These are phyloP conservation scores for Cotesia vestalis DNA, from an alignment of 1,140 invertebrate species.

Conservation along the genomic window DNA sequence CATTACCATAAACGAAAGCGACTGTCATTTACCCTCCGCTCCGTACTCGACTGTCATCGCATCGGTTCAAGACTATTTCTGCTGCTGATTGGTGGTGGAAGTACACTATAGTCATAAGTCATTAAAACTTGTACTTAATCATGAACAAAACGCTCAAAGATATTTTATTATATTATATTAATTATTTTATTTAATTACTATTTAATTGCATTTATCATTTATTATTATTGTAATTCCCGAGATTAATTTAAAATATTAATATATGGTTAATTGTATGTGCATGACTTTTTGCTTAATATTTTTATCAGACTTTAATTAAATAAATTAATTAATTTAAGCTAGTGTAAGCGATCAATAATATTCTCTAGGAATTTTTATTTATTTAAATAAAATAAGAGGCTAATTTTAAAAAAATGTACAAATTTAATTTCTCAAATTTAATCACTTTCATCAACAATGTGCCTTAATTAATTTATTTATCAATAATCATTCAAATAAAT, in stretches of 20 bases:
- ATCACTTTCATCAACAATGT: not conserved
- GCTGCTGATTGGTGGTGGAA: constrained; percentile 11
- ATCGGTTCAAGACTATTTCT: too few relatives aligned
- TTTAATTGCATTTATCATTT: too few relatives aligned
- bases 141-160: too few relatives aligned
- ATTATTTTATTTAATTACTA: too few relatives aligned
- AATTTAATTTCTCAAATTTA: not conserved
- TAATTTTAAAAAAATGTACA: constrained; percentile 21
- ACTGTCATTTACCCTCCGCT: not conserved
- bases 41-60: not conserved
- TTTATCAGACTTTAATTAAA: too few relatives aligned
- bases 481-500: not conserved
- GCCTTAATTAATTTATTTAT: constrained; percentile 12
- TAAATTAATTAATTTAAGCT: too few relatives aligned
- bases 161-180: too few relatives aligned
- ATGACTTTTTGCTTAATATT: too few relatives aligned
- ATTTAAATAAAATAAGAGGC: constrained; percentile 17
- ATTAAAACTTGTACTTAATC: too few relatives aligned
- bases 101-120: not conserved
- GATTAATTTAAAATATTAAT: too few relatives aligned
- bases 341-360: not conserved
- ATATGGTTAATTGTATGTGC: too few relatives aligned
- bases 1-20: not conserved
- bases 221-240: too few relatives aligned
- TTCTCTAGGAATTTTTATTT: constrained; percentile 7